A percentile compares a stretch with the other conserved stretches of the same genome.
Evolutionary conservation across 2,888 invertebrate genomes (phyloP).

Genomic region (Chelonus formosanus): DNA sequence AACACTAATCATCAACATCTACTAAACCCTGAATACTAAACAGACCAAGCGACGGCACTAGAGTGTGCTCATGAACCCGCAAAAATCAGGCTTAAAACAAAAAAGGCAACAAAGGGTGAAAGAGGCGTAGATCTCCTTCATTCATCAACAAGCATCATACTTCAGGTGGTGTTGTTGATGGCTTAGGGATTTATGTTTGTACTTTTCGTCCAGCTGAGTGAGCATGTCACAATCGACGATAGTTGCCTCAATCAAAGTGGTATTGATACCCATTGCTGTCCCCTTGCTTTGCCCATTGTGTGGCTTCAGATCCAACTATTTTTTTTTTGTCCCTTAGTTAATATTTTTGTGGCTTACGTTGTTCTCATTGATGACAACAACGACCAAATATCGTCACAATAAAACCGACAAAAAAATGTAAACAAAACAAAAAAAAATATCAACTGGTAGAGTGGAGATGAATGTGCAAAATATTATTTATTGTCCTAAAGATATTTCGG

Average conservation of each 20-base stretch:
- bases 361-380: too few relatives aligned
- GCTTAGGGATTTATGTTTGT: constrained; percentile 50
- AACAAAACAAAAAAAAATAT: neutral
- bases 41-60: too few relatives aligned
- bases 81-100: neutral
- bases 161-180: constrained; percentile 42
- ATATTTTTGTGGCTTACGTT: too few relatives aligned
- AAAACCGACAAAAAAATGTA: neutral
- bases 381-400: neutral
- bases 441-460: neutral
- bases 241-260: constrained; percentile 62
- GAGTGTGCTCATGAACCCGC: too few relatives aligned
- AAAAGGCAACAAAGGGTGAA: constrained; percentile 34
- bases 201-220: constrained; percentile 58
- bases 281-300: constrained; percentile 41
- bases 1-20: too few relatives aligned
- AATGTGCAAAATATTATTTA: neutral
- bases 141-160: constrained; percentile 3
- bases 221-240: constrained; percentile 62
- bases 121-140: constrained; percentile 13
- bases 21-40: too few relatives aligned
- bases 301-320: constrained; percentile 1
- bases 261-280: constrained; percentile 56
- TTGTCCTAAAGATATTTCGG: constrained; percentile 30
- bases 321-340: neutral